Conservation (phyloP, 2,888 invertebrate species). For the Xanthia togata region DNA sequence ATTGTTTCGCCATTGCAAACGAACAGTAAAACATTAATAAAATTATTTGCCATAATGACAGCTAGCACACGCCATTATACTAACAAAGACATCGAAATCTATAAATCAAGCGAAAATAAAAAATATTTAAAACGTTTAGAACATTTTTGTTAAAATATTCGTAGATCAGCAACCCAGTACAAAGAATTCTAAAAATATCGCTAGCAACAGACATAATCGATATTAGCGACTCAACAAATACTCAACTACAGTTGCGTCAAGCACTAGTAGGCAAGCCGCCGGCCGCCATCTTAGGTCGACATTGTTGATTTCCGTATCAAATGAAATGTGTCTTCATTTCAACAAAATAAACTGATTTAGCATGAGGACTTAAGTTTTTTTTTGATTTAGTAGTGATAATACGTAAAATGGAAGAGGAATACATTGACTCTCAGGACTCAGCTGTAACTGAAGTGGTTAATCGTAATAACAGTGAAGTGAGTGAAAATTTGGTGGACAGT, state of each 20-base stretch:
- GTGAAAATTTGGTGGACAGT: slow-evolving; percentile 72
- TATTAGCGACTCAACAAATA: slow-evolving; percentile 62
- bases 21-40: too few relatives aligned
- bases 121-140: too few relatives aligned
- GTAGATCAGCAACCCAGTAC: not conserved
- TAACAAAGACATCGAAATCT: too few relatives aligned
- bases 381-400: slow-evolving; percentile 67
- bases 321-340: slow-evolving; percentile 63
- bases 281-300: slow-evolving; percentile 80
- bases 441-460: slow-evolving; percentile 74
- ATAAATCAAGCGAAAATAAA: too few relatives aligned
- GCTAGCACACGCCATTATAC: too few relatives aligned
- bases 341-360: slow-evolving; percentile 70
- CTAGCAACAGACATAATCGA: slow-evolving; percentile 45
- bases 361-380: slow-evolving; percentile 81
- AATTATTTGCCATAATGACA: too few relatives aligned
- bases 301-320: slow-evolving; percentile 77
- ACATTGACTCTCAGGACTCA: slow-evolving; percentile 83
- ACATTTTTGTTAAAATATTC: slow-evolving; percentile 1
- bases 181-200: slow-evolving; percentile 41
- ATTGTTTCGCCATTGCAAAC: too few relatives aligned
- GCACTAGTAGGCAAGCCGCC: slow-evolving; percentile 66
- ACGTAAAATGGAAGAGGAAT: slow-evolving; percentile 84
- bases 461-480: slow-evolving; percentile 69
- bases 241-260: slow-evolving; percentile 47